Conservation (phyloP, 1,140 invertebrate species). For the Cydia pomonella region DNA sequence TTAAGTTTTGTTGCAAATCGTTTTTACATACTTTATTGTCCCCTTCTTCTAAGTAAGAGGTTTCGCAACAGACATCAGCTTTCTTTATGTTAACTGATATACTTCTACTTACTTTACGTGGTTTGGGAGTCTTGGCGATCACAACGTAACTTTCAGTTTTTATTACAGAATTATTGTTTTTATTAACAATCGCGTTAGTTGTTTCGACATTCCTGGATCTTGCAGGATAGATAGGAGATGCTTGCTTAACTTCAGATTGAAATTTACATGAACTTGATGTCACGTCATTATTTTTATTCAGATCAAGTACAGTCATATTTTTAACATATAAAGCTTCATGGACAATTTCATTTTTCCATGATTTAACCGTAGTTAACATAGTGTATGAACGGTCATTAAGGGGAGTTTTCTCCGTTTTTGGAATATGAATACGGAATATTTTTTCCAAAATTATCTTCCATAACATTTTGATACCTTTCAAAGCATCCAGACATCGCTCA, state of each 20-base stretch:
- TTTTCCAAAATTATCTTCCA: constrained; percentile 71
- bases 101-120: constrained; percentile 39
- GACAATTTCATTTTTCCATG: constrained; percentile 62
- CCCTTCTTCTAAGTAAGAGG: constrained; percentile 37
- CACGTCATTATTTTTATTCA: not conserved
- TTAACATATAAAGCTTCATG: constrained; percentile 59
- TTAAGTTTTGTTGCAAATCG: constrained; percentile 50
- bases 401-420: constrained; percentile 44
- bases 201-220: not conserved
- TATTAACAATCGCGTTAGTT: not conserved
- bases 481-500: constrained; percentile 64
- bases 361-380: constrained; percentile 53
- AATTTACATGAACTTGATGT: not conserved
- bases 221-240: not conserved
- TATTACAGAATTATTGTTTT: not conserved
- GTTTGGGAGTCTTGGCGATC: not conserved
- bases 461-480: constrained; percentile 73
- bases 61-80: constrained; percentile 46
- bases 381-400: constrained; percentile 40
- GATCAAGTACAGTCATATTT: constrained; percentile 41
- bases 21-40: constrained; percentile 47
- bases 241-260: not conserved
- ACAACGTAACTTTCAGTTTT: not conserved
- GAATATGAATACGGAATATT: constrained; percentile 58
- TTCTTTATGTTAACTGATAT: constrained; percentile 46